phyloP scores from a whole-genome alignment of 1,140 invertebrate species.

The Vanessa tameamea region DNA sequence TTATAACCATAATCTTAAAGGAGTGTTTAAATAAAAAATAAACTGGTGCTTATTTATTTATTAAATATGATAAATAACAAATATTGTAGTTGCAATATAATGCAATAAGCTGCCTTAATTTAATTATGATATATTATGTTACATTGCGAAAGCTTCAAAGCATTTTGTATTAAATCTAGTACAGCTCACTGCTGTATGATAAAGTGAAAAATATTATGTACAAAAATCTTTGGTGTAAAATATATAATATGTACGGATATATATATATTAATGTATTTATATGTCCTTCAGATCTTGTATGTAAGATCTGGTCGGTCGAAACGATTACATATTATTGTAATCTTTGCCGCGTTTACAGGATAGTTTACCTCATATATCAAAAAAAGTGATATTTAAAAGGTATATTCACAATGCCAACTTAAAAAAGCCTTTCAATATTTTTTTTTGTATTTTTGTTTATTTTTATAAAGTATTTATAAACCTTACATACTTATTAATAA shows the following conservation, averaged over 20 bases:
- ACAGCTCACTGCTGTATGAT: constrained; percentile 64
- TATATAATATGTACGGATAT: not conserved
- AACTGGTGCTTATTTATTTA: constrained; percentile 62
- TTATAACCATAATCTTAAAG: not conserved
- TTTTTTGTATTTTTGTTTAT: constrained; percentile 57
- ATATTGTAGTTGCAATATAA: constrained; percentile 54
- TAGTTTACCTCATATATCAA: constrained; percentile 67
- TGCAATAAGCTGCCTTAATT: constrained; percentile 73
- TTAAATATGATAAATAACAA: constrained; percentile 66
- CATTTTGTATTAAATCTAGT: constrained; percentile 64
- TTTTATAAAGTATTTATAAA: constrained; percentile 52
- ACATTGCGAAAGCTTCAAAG: constrained; percentile 71
- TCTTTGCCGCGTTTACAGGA: constrained; percentile 77
- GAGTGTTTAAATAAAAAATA: constrained; percentile 41
- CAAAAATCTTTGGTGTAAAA: constrained; percentile 74
- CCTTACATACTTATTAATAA: constrained; percentile 61
- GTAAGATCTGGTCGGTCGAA: constrained; percentile 78
- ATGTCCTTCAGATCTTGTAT: constrained; percentile 73
- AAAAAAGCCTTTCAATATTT: constrained; percentile 38
- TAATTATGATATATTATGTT: constrained; percentile 51
- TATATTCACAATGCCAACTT: constrained; percentile 75
- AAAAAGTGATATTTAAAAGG: constrained; percentile 55
- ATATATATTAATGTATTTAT: constrained; percentile 58
- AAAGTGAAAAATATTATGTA: constrained; percentile 71
- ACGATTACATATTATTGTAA: constrained; percentile 71